phyloP scores from a whole-genome alignment of 2,113 vertebrate species.

The Neolamprologus longior region DNA sequence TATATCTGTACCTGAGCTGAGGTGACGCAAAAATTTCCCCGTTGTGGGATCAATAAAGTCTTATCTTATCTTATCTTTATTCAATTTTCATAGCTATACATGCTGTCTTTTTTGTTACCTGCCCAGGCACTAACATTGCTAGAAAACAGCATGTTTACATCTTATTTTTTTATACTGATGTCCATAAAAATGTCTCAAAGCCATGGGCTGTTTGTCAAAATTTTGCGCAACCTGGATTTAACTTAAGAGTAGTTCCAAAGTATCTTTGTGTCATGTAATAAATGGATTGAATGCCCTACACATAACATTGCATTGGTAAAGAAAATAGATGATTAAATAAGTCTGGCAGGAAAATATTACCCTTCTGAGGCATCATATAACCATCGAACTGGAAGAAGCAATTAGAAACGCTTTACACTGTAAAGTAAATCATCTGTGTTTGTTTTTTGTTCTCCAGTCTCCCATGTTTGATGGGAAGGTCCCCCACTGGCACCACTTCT shows the following conservation, averaged over 20 bases:
- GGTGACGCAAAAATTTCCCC: too few relatives aligned
- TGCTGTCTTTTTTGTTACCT: too few relatives aligned
- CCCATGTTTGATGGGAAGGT: slow-evolving; percentile 98
- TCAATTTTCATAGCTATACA: neutral
- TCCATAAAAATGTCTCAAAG: neutral
- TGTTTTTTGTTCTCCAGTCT: slow-evolving; percentile 69
- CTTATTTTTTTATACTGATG: neutral
- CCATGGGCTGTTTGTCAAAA: neutral
- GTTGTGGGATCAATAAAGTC: too few relatives aligned
- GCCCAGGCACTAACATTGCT: too few relatives aligned
- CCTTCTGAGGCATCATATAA: neutral
- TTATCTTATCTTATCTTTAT: neutral
- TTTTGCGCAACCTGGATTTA: neutral
- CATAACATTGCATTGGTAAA: neutral
- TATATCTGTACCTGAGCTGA: accelerated
- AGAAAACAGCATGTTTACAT: neutral
- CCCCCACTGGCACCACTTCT: slow-evolving; percentile 96
- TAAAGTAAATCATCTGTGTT: neutral
- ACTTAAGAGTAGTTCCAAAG: neutral
- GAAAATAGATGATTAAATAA: neutral
- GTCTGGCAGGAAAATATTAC: neutral
- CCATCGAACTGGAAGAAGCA: neutral
- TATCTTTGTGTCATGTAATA: neutral
- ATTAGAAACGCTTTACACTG: neutral
- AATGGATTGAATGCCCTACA: neutral